phyloP scores from a whole-genome alignment of 1,140 invertebrate species.

The Drosophila quadrilineata region DNA sequence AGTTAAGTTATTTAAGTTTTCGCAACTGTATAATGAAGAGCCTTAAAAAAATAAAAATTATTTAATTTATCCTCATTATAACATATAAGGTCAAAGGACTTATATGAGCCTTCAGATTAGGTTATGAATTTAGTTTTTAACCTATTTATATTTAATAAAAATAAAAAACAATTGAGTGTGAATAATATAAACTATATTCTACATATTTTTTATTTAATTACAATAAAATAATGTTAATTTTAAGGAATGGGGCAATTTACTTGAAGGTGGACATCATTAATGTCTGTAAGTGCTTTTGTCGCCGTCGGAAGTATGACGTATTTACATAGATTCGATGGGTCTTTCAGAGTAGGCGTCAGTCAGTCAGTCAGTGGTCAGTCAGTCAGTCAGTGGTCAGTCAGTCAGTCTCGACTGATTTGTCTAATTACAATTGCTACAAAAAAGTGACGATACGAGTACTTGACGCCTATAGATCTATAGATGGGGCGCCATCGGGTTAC shows the following conservation, averaged over 20 bases:
- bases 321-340: constrained; percentile 26
- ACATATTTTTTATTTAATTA: too few relatives aligned
- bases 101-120: too few relatives aligned
- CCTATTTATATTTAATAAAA: too few relatives aligned
- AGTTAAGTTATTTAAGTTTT: too few relatives aligned
- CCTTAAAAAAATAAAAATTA: too few relatives aligned
- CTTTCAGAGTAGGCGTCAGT: constrained; percentile 40
- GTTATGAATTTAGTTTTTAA: too few relatives aligned
- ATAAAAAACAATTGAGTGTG: too few relatives aligned
- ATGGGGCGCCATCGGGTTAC: constrained; percentile 19
- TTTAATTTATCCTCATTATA: too few relatives aligned
- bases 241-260: background rate
- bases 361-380: constrained; percentile 22
- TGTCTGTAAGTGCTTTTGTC: constrained; percentile 12
- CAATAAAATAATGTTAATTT: too few relatives aligned
- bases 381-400: constrained; percentile 28
- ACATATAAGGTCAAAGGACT: too few relatives aligned
- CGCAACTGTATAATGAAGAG: too few relatives aligned
- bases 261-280: constrained; percentile 14
- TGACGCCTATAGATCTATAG: constrained; percentile 22
- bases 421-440: constrained; percentile 31
- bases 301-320: constrained; percentile 34
- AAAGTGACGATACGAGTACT: constrained; percentile 28
- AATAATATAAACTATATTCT: too few relatives aligned
- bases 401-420: constrained; percentile 34